These are phyloP conservation scores for Heterotilapia buettikoferi DNA, from an alignment of 2,113 vertebrate genomes.

Conservation along the genomic window DNA sequence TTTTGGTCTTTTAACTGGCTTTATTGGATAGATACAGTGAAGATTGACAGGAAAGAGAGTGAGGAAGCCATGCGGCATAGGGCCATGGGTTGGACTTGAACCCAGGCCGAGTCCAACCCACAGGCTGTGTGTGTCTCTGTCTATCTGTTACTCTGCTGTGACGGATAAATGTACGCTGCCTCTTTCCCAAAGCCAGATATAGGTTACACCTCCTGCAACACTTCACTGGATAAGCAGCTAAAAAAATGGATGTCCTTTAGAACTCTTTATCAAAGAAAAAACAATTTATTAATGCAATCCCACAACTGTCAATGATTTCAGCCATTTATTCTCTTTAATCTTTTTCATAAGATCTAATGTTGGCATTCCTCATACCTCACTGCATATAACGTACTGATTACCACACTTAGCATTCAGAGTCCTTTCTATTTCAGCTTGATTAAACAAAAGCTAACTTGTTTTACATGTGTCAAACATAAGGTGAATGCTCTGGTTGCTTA, in stretches of 20 bases:
- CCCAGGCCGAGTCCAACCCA: neutral
- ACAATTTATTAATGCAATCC: neutral
- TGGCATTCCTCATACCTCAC: neutral
- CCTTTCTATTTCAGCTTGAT: neutral
- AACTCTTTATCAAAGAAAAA: neutral
- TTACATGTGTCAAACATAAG: neutral
- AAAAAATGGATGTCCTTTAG: neutral
- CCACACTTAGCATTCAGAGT: neutral
- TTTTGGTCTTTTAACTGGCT: neutral
- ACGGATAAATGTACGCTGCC: rapidly evolving
- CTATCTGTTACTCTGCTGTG: neutral
- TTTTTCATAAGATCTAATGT: neutral
- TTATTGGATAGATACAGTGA: neutral
- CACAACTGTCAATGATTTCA: neutral
- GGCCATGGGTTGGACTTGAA: neutral
- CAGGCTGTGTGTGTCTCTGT: neutral
- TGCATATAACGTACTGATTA: rapidly evolving
- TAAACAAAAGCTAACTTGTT: neutral
- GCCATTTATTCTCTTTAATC: neutral
- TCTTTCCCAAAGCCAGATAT: neutral
- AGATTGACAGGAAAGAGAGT: neutral
- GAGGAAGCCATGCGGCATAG: rapidly evolving
- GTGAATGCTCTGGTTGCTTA: neutral
- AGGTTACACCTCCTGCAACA: neutral
- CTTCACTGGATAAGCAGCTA: neutral